A percentile compares a stretch with the other conserved stretches of the same genome.
phyloP scores from a whole-genome alignment of 2,888 invertebrate species.

The Cheilosia pagana region DNA sequence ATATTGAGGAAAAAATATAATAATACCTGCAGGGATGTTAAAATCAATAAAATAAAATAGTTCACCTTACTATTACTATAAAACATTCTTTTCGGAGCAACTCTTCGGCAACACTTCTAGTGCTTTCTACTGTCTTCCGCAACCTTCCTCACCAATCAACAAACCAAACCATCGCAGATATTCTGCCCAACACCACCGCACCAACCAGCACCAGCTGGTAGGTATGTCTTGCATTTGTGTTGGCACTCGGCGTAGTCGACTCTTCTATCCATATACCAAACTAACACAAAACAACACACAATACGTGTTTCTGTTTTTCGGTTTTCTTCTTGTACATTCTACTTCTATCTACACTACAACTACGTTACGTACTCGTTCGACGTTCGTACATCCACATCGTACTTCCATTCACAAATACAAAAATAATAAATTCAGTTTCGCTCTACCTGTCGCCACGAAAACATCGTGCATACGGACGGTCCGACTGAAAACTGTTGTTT shows the following conservation, averaged over 20 bases:
- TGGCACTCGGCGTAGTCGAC: constrained; percentile 9
- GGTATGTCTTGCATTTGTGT: background rate
- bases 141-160: constrained; percentile 66
- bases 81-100: background rate
- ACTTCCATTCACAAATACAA: constrained; percentile 71
- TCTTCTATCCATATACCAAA: constrained; percentile 6
- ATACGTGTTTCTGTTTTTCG: constrained; percentile 14
- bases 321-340: background rate
- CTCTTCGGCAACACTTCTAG: constrained; percentile 41
- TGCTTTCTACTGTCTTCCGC: constrained; percentile 49
- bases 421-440: constrained; percentile 67
- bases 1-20: no score
- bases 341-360: constrained; percentile 29
- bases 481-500: constrained; percentile 41
- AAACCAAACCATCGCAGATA: constrained; percentile 12
- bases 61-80: background rate
- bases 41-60: no score
- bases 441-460: constrained; percentile 71
- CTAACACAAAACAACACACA: background rate
- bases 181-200: constrained; percentile 47
- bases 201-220: constrained; percentile 27
- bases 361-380: no score
- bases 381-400: no score
- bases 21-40: no score
- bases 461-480: constrained; percentile 53